phyloP scores from a whole-genome alignment of 1,140 invertebrate genomes.

The Oryctes rhinoceros region DNA sequence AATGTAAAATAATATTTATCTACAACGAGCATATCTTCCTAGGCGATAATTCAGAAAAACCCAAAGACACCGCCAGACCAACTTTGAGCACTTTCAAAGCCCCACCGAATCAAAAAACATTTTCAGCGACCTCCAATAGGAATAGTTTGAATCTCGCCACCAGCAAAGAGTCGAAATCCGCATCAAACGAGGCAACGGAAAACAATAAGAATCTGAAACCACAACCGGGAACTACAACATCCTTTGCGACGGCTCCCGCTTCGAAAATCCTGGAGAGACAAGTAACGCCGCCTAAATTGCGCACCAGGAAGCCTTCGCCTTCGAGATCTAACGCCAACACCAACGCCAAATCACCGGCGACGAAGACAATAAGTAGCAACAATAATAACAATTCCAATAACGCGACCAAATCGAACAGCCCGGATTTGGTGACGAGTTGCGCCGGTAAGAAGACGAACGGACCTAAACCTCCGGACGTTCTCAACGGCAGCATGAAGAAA shows the following conservation, averaged over 20 bases:
- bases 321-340: slow-evolving; percentile 47
- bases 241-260: slow-evolving; percentile 58
- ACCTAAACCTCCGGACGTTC: slow-evolving; percentile 70
- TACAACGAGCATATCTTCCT: background rate
- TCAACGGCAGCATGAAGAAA: slow-evolving; percentile 60
- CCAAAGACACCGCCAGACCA: slow-evolving; percentile 46
- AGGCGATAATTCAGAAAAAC: slow-evolving; percentile 19
- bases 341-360: slow-evolving; percentile 50
- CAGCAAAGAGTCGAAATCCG: background rate
- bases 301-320: slow-evolving; percentile 59
- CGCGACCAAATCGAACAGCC: slow-evolving; percentile 65
- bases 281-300: slow-evolving; percentile 63
- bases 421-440: slow-evolving; percentile 76
- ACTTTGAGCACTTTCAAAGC: slow-evolving; percentile 52
- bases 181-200: background rate
- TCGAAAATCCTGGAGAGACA: slow-evolving; percentile 61
- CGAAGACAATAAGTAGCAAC: slow-evolving; percentile 53
- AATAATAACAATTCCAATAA: slow-evolving; percentile 7
- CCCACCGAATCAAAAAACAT: slow-evolving; percentile 10
- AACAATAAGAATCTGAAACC: slow-evolving; percentile 48
- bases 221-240: slow-evolving; percentile 39
- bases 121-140: slow-evolving; percentile 13
- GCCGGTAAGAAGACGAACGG: slow-evolving; percentile 61
- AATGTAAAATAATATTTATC: background rate
- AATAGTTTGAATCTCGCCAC: background rate